A percentile compares a stretch with the other conserved stretches of the same genome.
These are phyloP conservation scores for Nycticebus coucang DNA, from an alignment of 2,113 vertebrate species.

Conservation along the genomic window DNA sequence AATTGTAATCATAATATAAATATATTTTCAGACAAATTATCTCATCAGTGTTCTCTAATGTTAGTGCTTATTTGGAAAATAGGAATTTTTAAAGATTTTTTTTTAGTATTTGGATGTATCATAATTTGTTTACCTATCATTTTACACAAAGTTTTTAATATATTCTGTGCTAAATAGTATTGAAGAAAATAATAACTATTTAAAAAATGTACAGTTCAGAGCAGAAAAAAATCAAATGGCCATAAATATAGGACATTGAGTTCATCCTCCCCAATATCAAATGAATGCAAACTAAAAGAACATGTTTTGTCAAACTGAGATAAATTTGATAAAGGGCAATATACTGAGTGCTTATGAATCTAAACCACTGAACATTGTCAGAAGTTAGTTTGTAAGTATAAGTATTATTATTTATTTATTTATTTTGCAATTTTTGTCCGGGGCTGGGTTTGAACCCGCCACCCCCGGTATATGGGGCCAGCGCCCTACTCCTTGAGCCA, in stretches of 20 bases:
- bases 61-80: background rate
- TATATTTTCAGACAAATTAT: conserved; percentile 14
- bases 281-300: conserved; percentile 19
- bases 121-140: background rate
- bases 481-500: too few species aligned
- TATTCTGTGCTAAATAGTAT: background rate
- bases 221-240: background rate
- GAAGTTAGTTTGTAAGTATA: background rate
- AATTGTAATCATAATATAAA: background rate
- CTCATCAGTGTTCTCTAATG: background rate
- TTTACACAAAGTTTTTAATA: background rate
- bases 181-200: background rate
- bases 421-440: too few species aligned
- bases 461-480: too few species aligned
- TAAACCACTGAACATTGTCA: background rate
- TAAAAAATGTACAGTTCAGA: background rate
- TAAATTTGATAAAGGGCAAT: background rate
- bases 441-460: too few species aligned
- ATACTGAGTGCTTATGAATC: background rate
- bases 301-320: background rate
- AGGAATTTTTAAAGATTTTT: background rate
- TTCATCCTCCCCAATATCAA: background rate
- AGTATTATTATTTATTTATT: background rate
- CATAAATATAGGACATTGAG: background rate
- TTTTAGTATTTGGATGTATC: background rate